Evolutionary conservation across 2,888 invertebrate species (phyloP).

Genomic region (Cataglyphis livida): DNA sequence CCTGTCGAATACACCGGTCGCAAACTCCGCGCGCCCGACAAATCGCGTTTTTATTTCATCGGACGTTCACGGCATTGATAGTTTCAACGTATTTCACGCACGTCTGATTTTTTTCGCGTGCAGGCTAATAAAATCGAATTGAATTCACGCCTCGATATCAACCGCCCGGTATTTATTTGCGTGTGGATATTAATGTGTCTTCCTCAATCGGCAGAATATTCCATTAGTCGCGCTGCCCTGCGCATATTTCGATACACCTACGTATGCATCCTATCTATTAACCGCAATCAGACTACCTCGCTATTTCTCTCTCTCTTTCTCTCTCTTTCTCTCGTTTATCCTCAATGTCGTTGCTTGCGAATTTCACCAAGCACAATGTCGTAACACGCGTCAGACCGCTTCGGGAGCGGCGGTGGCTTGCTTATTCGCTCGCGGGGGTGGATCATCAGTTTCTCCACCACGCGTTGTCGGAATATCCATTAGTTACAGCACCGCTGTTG

Average conservation of each 20-base stretch:
- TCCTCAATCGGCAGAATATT: slow-evolving; percentile 37
- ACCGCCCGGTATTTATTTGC: slow-evolving; percentile 31
- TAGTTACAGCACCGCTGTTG: slow-evolving; percentile 85
- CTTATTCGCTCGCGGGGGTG: slow-evolving; percentile 71
- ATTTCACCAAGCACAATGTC: slow-evolving; percentile 68
- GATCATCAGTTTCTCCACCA: slow-evolving; percentile 80
- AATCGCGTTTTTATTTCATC: slow-evolving; percentile 13
- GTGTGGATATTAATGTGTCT: slow-evolving; percentile 41
- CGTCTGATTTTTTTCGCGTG: slow-evolving; percentile 30
- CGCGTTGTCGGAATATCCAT: slow-evolving; percentile 84
- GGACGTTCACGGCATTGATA: slow-evolving; percentile 11
- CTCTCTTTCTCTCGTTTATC: background rate
- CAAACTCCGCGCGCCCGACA: slow-evolving; percentile 13
- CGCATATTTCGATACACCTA: slow-evolving; percentile 64
- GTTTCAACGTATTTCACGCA: slow-evolving; percentile 47
- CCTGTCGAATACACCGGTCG: background rate
- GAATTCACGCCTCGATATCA: slow-evolving; percentile 50
- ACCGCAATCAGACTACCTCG: background rate
- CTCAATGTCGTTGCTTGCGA: slow-evolving; percentile 55
- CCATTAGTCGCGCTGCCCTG: slow-evolving; percentile 36
- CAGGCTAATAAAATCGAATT: slow-evolving; percentile 46
- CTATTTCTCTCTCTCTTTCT: background rate
- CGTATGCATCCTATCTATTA: slow-evolving; percentile 17
- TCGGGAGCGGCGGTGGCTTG: slow-evolving; percentile 54
- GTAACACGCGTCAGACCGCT: slow-evolving; percentile 69